Base-by-base conservation (phyloP, 2,888 invertebrate species). In the Cephalotes varians region DNA sequence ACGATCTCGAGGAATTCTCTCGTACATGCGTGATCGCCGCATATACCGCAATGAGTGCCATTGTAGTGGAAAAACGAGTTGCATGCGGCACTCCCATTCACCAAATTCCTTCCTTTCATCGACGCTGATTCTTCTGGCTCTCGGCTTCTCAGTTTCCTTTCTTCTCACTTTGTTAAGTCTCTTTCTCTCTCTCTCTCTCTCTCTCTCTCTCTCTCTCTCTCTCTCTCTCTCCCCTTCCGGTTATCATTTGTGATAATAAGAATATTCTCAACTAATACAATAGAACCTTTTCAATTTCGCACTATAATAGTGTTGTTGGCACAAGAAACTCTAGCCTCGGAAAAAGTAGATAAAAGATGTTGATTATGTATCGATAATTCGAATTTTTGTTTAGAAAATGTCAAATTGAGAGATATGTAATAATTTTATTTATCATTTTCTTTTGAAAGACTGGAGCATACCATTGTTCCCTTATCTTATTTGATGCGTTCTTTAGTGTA, bases 51-150 rank as follows among this genome's bases (percentile, higher is more conserved):
- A 34, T 21, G 64, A 60, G 25, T 69, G 74, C 58, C 76, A 87
- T 87, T 85, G 86, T 81, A 60, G 85, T 76, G 77, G 81, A 84
- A 84, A 84, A 85, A 86, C 84, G 83, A 87, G 89, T 90, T 85
- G 86, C 72, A 85, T 72, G 40, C 64, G 92, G 91, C 92, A 92
- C 93, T 93, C 92, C 93, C 93, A 92, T 93, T 93, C 92, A 92
- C 93, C 90, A 91, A 93, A 94, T 93, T 93, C 93, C 93, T 92
- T 91, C 91, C 93, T 93, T 93, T 92, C 93, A 92, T 92, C 93
- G 91, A 86, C 92, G 92, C 90, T 90, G 92, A 92, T 92, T 91
- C 91, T 84, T 86, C 86, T 40, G 40, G 65, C 72, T 85, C 87
- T 86, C 90, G 87, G 87, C 89, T 90, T 89, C 88, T 92, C 87